Evolutionary conservation across 2,888 invertebrate genomes (phyloP).

Genomic region (Aricia artaxerxes): DNA sequence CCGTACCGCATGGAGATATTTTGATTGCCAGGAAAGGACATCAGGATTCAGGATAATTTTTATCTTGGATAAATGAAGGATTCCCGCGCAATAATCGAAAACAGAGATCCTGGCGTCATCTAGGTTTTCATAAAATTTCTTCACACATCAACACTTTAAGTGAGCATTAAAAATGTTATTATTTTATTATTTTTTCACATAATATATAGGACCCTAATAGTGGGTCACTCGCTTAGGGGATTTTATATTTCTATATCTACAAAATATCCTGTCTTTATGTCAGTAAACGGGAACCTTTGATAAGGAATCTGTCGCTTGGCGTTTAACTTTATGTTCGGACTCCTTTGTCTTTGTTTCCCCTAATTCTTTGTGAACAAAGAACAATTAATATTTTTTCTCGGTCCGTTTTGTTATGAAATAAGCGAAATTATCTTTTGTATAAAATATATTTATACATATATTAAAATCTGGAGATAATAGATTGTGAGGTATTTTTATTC

Average conservation of each 20-base stretch:
- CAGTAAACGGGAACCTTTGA: background rate
- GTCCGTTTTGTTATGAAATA: background rate
- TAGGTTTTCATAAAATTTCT: no score
- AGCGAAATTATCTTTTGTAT: background rate
- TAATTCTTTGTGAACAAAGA: slow-evolving; percentile 22
- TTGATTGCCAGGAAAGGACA: no score
- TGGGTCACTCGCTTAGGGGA: no score
- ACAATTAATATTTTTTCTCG: slow-evolving; percentile 13
- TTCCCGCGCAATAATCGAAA: no score
- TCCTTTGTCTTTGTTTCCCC: background rate
- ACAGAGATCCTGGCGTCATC: no score
- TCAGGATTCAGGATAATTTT: no score
- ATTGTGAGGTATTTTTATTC: background rate
- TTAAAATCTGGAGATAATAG: background rate
- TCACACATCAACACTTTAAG: no score
- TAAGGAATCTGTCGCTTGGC: slow-evolving; percentile 19
- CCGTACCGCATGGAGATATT: no score
- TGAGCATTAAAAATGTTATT: no score
- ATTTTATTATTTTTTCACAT: no score
- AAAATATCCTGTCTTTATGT: background rate
- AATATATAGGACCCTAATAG: no score
- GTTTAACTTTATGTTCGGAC: slow-evolving; percentile 20
- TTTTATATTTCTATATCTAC: background rate
- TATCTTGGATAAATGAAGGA: no score
- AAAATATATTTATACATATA: background rate